Evolutionary conservation across 2,113 vertebrate species (phyloP), one percentile per base, ranked within the genome.

Genomic region (Semnornis frantzii): DNA sequence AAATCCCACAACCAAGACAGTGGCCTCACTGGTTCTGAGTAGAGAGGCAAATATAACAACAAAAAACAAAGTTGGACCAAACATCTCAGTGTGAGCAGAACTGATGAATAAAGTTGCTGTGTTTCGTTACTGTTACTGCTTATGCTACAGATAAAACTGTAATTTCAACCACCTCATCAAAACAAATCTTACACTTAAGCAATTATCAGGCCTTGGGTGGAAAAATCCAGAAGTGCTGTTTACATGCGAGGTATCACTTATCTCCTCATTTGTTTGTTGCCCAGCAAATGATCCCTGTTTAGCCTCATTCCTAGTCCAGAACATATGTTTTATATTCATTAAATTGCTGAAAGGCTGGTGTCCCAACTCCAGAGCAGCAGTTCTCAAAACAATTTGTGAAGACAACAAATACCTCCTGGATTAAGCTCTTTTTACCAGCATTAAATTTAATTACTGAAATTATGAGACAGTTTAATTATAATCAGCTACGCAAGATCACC

Each of bases 311-410:
- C 62, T 73, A 69, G 80, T 12, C 34, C 54, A 27, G 34, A 30
- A 48, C 0, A 1, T 30, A 24, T 82, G 7, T 70, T 55, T 91
- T 44, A 62, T 64, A 20, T 15, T 87, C 31, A 5, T 93, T 78
- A 77, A 85, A 65, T n/a, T 50, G 44, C 64, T 86, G 54, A 72
- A 62, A 82, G 31, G 80, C 44, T 90, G 46, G 34, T 6, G 2
- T 48, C 62, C 71, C 86, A 84, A 25, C 46, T 76, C 62, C 5
- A 21, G 69, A 79, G 31, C 21, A 88, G 31, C 24, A 65, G 18
- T 30, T 93, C 95, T 89, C 44, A 91, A 92, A 95, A 77, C 25
- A 9, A n/a, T 87, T 90, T 64, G 31, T 65, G 68, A 96, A 93
- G 69, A 33, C 16, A 54, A 39, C 44, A 94, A 86, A 76, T 44